These are phyloP conservation scores for Tortricodes alternella DNA, from an alignment of 2,888 invertebrate genomes.

Conservation along the genomic window DNA sequence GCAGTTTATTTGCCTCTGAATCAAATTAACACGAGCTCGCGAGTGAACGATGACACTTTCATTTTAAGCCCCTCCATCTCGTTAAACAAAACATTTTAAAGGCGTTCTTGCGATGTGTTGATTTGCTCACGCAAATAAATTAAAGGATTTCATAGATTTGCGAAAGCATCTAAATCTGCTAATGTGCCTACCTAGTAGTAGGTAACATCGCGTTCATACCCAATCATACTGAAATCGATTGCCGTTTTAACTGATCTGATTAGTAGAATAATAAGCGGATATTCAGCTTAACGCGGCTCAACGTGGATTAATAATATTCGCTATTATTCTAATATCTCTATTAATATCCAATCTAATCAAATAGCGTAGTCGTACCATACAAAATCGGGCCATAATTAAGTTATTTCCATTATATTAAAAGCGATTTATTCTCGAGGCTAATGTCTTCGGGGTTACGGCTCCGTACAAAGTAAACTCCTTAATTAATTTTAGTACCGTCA, in stretches of 20 bases:
- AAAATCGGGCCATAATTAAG: not conserved
- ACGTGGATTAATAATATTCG: not conserved
- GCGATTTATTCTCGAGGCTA: conserved; percentile 5
- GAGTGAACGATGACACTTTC: conserved; percentile 12
- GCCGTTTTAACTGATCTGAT: not conserved
- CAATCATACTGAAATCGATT: not conserved
- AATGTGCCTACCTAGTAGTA: no score
- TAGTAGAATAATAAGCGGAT: not conserved
- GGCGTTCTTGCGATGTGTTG: not conserved
- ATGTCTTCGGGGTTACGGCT: conserved; percentile 9
- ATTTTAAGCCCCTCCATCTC: not conserved
- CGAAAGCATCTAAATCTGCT: not conserved
- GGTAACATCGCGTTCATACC: not conserved
- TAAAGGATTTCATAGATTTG: not conserved
- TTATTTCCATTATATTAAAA: not conserved
- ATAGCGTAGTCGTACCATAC: not conserved
- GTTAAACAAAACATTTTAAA: conserved; percentile 4
- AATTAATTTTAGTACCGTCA: conserved; percentile 26
- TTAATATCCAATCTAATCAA: not conserved
- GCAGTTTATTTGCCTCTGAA: not conserved
- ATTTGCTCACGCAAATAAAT: conserved; percentile 4
- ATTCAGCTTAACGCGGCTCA: not conserved
- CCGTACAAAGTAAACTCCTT: conserved; percentile 25
- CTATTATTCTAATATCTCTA: not conserved
- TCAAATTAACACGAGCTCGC: conserved; percentile 3